phyloP scores from a whole-genome alignment of 2,888 invertebrate species.

The Aspidiotus rigidus region DNA sequence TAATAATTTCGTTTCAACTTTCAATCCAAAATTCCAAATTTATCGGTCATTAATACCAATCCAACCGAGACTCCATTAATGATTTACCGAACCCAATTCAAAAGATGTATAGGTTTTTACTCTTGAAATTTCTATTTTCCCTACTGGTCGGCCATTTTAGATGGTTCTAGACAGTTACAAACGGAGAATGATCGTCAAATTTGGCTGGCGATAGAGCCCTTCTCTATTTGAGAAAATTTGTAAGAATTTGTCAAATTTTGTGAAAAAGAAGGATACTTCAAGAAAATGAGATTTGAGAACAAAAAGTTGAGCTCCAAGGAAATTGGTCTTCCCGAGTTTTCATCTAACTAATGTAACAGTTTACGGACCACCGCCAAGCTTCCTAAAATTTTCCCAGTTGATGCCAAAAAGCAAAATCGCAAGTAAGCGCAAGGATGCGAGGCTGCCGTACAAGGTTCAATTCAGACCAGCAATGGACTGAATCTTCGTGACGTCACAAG shows the following conservation, averaged over 20 bases:
- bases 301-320: neutral
- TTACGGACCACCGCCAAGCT: slow-evolving; percentile 27
- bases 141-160: slow-evolving; percentile 25
- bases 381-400: slow-evolving; percentile 21
- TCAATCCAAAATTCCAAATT: too few species aligned
- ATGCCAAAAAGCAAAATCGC: too few species aligned
- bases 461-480: too few species aligned
- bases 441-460: too few species aligned
- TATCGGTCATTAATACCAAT: neutral
- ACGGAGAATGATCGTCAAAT: neutral
- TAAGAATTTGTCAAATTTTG: neutral
- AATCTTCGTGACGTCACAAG: too few species aligned
- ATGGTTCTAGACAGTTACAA: slow-evolving; percentile 23
- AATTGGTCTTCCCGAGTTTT: neutral
- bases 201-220: neutral
- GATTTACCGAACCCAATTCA: neutral
- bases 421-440: too few species aligned
- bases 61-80: neutral
- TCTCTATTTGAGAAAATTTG: neutral
- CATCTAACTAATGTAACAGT: slow-evolving; percentile 1
- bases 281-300: neutral
- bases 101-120: neutral
- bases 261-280: neutral
- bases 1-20: neutral
- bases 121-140: neutral